A percentile compares a stretch with the other conserved stretches of the same genome.
phyloP scores from a whole-genome alignment of 2,888 invertebrate species.

The Drosophila diplacantha region DNA sequence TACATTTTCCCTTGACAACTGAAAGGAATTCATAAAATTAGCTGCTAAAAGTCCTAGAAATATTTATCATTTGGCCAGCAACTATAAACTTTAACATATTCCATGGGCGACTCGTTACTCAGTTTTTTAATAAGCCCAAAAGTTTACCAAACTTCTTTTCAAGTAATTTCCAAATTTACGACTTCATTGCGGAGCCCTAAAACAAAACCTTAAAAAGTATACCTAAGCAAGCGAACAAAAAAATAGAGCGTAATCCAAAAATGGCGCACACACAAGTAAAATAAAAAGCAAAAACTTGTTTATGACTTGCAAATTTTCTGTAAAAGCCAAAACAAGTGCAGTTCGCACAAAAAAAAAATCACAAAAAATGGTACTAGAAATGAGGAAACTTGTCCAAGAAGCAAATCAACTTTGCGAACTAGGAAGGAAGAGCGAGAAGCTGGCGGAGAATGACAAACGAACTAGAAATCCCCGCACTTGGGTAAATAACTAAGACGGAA shows the following conservation, averaged over 20 bases:
- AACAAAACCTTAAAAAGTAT: constrained; percentile 29
- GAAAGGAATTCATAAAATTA: not conserved
- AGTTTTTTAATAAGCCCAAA: constrained; percentile 26
- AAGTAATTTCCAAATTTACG: constrained; percentile 65
- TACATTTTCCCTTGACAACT: constrained; percentile 2
- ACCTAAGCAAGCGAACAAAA: constrained; percentile 27
- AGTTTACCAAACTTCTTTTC: constrained; percentile 42
- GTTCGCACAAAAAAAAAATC: constrained; percentile 4
- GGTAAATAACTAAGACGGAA: constrained; percentile 66
- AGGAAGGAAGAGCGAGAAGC: constrained; percentile 7
- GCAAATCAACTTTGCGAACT: constrained; percentile 48
- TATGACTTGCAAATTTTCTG: constrained; percentile 71
- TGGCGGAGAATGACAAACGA: constrained; percentile 56
- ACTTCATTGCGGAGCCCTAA: constrained; percentile 53
- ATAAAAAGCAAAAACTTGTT: constrained; percentile 71
- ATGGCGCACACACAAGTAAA: constrained; percentile 49
- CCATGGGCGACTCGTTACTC: not conserved
- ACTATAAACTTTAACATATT: constrained; percentile 11
- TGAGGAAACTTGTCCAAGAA: constrained; percentile 55
- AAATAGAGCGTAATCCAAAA: constrained; percentile 25
- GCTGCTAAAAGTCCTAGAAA: constrained; percentile 7
- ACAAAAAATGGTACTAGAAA: constrained; percentile 20
- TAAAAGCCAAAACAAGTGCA: constrained; percentile 51
- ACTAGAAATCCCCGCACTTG: constrained; percentile 68
- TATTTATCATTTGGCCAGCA: constrained; percentile 12